phyloP scores from a whole-genome alignment of 2,888 invertebrate genomes.

The Fragum sueziense region DNA sequence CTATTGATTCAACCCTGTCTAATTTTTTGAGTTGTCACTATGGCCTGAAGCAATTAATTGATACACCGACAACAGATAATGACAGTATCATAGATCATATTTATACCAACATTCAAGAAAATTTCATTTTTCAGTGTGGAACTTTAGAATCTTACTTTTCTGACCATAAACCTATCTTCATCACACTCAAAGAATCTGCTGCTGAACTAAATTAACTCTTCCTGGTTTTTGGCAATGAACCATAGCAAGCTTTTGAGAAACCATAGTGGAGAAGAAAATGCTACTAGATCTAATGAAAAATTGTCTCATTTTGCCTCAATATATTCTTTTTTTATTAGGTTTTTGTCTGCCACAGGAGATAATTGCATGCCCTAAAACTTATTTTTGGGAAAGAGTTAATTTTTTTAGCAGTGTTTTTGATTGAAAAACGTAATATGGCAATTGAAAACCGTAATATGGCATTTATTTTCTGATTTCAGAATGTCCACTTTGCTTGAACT shows the following conservation, averaged over 20 bases:
- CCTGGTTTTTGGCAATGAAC: no score
- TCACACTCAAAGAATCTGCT: not conserved
- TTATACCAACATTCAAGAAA: not conserved
- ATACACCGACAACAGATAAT: not conserved
- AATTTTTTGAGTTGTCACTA: not conserved
- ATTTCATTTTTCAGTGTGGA: not conserved
- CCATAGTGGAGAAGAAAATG: no score
- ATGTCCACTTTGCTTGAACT: no score
- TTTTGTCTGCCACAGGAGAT: no score
- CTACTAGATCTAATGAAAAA: no score
- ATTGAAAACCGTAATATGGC: not conserved
- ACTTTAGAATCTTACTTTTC: slow-evolving; percentile 7
- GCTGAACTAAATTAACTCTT: no score
- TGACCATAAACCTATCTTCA: not conserved
- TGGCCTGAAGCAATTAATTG: not conserved
- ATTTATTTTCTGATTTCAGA: not conserved
- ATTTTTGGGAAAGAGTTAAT: no score
- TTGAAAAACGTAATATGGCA: not conserved
- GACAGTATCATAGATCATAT: not conserved
- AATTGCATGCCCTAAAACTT: no score
- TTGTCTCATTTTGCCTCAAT: no score
- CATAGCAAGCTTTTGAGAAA: no score
- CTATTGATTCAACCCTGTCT: not conserved
- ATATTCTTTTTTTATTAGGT: no score
- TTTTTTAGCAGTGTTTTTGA: no score